Percentiles rank a stretch among this genome's conserved stretches.
These are phyloP conservation scores for Pseudochirops cupreus DNA, from an alignment of 2,797 vertebrate genomes.

Conservation along the genomic window DNA sequence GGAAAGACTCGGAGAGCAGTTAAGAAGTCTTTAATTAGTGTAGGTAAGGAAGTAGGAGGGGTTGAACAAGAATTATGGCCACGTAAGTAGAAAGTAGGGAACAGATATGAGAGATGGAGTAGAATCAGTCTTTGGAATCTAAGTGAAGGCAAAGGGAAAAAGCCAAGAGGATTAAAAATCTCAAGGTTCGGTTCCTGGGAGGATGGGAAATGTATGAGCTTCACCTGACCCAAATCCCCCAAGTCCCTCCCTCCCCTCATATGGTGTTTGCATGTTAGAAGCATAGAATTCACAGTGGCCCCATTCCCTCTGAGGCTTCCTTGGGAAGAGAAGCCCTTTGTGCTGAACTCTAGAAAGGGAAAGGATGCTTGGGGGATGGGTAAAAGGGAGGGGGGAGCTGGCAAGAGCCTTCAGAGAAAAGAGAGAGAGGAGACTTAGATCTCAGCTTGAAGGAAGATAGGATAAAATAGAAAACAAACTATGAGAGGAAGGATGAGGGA, in stretches of 20 bases:
- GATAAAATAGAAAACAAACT: slow-evolving; percentile 2
- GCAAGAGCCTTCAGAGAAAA: background rate
- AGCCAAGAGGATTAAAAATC: background rate
- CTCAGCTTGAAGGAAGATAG: slow-evolving; percentile 62
- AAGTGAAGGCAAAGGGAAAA: background rate
- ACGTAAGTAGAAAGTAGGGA: background rate
- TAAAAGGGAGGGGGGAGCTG: slow-evolving; percentile 20
- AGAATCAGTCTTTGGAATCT: background rate
- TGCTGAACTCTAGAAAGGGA: slow-evolving; percentile 79
- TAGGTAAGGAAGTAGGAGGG: background rate
- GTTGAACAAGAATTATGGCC: background rate
- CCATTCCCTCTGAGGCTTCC: slow-evolving; percentile 15
- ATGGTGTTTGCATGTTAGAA: slow-evolving; percentile 34
- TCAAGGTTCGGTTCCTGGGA: background rate
- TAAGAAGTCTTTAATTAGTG: background rate
- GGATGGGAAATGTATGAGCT: background rate
- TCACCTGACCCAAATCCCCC: background rate
- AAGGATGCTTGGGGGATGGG: slow-evolving; percentile 62
- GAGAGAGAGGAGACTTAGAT: slow-evolving; percentile 33
- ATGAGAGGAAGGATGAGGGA: background rate
- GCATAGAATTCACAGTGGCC: background rate
- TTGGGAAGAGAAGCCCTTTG: slow-evolving; percentile 71
- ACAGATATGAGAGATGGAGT: background rate
- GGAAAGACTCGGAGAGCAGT: background rate
- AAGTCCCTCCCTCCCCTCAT: background rate